phyloP scores from a whole-genome alignment of 2,797 vertebrate species.

The Gadopsis marmoratus region DNA sequence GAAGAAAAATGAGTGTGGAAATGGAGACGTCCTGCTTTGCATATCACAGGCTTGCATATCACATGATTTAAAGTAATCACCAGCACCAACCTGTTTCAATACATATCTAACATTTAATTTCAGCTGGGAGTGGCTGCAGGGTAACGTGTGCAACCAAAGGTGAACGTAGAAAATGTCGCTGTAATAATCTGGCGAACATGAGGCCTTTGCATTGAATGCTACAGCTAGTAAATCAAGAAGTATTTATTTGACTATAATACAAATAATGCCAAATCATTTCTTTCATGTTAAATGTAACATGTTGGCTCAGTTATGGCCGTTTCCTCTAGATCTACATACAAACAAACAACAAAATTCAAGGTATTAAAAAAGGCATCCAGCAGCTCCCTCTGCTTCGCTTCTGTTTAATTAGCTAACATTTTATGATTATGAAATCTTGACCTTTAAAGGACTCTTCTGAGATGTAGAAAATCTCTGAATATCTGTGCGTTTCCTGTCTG shows the following conservation, averaged over 20 bases:
- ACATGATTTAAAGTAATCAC: constrained; percentile 6
- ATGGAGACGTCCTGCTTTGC: constrained; percentile 38
- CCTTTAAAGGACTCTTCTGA: constrained; percentile 32
- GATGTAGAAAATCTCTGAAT: constrained; percentile 13
- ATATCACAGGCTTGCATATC: constrained; percentile 39
- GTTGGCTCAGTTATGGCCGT: too few species aligned
- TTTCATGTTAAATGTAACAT: neutral
- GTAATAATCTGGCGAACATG: neutral
- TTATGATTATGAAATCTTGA: constrained; percentile 30
- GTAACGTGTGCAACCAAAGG: neutral
- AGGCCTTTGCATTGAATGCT: neutral
- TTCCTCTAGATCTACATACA: neutral
- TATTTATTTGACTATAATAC: neutral
- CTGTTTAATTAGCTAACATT: constrained; percentile 21
- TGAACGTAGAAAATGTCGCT: neutral
- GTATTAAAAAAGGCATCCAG: neutral
- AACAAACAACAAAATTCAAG: neutral
- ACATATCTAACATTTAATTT: neutral
- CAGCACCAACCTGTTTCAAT: neutral
- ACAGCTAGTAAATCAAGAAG: neutral
- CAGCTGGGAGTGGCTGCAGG: neutral
- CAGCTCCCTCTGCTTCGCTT: constrained; percentile 5
- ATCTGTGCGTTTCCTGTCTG: constrained; percentile 25
- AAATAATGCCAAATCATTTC: neutral
- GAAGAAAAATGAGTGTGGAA: constrained; percentile 39